A percentile compares a stretch with the other conserved stretches of the same genome.
Evolutionary conservation across 2,888 invertebrate species (phyloP).

Genomic region (Netelia fuscicornis): DNA sequence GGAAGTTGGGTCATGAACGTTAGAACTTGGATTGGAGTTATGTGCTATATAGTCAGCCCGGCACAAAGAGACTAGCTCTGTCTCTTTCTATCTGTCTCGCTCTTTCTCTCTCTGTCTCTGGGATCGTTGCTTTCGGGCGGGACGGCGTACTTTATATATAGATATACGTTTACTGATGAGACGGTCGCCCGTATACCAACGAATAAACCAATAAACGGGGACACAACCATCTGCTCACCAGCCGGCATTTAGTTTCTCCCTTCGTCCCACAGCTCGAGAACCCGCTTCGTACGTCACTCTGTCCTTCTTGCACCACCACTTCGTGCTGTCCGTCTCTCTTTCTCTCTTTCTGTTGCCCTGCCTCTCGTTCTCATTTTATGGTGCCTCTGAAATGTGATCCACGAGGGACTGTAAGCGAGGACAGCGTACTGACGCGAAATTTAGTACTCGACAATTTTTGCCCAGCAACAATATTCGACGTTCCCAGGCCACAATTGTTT

Average conservation of each 20-base stretch:
- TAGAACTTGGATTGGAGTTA: conserved; percentile 38
- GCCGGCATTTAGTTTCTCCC: conserved; percentile 80
- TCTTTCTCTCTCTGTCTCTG: too few relatives aligned
- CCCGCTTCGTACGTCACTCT: conserved; percentile 39
- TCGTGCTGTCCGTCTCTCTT: conserved; percentile 66
- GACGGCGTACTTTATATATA: conserved; percentile 24
- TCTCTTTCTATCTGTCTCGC: too few relatives aligned
- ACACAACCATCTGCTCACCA: conserved; percentile 84
- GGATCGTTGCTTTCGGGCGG: conserved; percentile 59
- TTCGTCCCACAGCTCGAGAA: conserved; percentile 60
- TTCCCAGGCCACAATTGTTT: background rate
- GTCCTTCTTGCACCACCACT: conserved; percentile 70
- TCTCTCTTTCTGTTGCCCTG: conserved; percentile 66
- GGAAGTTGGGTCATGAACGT: conserved; percentile 61
- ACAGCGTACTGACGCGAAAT: conserved; percentile 46
- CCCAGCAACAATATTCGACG: conserved; percentile 55
- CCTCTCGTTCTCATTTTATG: conserved; percentile 80
- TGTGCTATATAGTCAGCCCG: conserved; percentile 38
- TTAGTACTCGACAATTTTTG: conserved; percentile 52
- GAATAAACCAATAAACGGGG: conserved; percentile 85
- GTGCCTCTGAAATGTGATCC: conserved; percentile 82
- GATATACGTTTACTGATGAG: conserved; percentile 11
- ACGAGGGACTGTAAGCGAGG: conserved; percentile 70
- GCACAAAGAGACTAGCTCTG: conserved; percentile 63
- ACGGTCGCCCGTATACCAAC: conserved; percentile 79